Base-by-base conservation (phyloP, 2,888 invertebrate species). In the Tridacna crocea region DNA sequence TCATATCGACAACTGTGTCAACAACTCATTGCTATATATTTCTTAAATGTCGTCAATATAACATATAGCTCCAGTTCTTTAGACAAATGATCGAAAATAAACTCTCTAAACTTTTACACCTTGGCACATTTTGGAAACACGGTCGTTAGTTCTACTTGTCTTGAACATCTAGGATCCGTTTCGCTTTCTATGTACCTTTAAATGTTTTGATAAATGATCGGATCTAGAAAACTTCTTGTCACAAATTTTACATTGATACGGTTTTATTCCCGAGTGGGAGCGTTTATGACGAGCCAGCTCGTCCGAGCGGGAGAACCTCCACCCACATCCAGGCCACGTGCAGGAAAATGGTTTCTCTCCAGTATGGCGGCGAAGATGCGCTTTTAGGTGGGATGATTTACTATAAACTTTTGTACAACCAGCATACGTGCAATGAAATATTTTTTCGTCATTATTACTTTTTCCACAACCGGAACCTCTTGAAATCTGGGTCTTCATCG, bases 351-450 rank as follows among this genome's bases (percentile, higher is more conserved):
- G 95, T 81, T 95, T 95, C 89, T 95, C 95, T 0, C 98, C 98
- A 0, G 98, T 99, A 94, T 99, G 99, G 0, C 98, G 97, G 83
- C 98, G 96, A 76, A 97, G 97, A 95, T 99, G 99, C 1, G 99
- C 99, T 93, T 99, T 99, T 88, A 99, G 96, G 95, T 99, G 99
- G 15, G 98, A 98, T 68, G 98, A 98, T 94, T 99, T 99, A 95
- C 98, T 99, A 95, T 99, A 99, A 93, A 98, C 98, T 94, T 99
- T 99, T 81, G 97, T 97, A 94, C 99, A 99, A 84, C 93, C 93
- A 8, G 92, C 91, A 79, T 94, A 94, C 8, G 93, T 93, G 82
- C 94, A 94, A 96, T 97, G 85, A 96, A 96, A 94, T 96, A 97
- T 90, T 96, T 96, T 92, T 47, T 94, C 94, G 51, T 94, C 94